Conservation (phyloP, 2,113 vertebrate species). For the Turdus rufiventris region DNA sequence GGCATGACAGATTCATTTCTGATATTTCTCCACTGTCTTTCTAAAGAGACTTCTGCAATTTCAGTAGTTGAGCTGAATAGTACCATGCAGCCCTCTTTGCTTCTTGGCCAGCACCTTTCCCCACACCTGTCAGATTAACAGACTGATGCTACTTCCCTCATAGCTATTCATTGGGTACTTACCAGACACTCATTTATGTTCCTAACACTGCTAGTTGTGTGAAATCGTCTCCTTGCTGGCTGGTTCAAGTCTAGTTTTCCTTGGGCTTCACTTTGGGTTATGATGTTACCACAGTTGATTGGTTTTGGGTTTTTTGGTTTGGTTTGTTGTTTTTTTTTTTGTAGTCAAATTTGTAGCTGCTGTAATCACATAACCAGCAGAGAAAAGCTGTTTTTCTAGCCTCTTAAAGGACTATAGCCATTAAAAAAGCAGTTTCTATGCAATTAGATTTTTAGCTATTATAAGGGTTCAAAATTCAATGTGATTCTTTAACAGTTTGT, state of each 20-base stretch:
- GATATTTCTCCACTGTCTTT: background rate
- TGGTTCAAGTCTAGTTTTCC: background rate
- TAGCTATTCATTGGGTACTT: background rate
- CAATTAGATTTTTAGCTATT: background rate
- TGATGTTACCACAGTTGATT: background rate
- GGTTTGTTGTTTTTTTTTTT: rapidly evolving
- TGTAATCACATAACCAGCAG: background rate
- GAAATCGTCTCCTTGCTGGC: background rate
- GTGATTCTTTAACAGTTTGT: background rate
- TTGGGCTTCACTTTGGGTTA: background rate
- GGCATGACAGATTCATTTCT: background rate
- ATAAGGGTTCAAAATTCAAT: background rate
- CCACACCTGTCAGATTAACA: background rate
- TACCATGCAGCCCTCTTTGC: background rate
- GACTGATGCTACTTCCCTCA: background rate
- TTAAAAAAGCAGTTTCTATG: background rate
- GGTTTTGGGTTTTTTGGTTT: too few species aligned
- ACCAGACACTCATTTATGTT: background rate
- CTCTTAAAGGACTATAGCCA: background rate
- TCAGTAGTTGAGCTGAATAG: background rate
- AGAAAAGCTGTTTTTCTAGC: background rate
- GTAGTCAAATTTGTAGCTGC: background rate
- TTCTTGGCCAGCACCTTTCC: background rate
- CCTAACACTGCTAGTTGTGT: background rate
- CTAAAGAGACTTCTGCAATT: background rate